Evolutionary conservation across 2,113 vertebrate species (phyloP).

Genomic region (Leucoraja erinaceus): DNA sequence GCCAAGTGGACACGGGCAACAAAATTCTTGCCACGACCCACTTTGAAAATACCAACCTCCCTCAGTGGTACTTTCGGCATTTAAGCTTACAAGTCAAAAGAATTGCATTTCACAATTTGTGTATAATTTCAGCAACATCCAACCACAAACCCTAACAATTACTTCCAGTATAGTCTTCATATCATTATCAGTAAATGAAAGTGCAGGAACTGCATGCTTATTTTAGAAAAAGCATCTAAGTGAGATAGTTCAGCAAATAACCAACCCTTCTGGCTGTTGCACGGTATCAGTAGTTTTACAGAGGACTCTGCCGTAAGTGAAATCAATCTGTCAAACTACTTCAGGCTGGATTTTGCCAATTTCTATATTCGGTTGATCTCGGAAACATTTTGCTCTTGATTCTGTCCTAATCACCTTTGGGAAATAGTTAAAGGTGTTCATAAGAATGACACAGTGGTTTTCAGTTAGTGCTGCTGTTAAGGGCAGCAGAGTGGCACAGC

Average conservation of each 20-base stretch:
- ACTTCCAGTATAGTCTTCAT: not conserved
- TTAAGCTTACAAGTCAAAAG: not conserved
- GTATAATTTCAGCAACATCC: not conserved
- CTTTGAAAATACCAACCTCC: not conserved
- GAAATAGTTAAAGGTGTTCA: not conserved
- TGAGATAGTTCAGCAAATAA: not conserved
- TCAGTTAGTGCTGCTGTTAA: too few species aligned
- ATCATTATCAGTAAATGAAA: not conserved
- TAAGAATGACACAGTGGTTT: not conserved
- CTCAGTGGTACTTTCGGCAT: not conserved
- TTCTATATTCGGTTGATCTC: not conserved
- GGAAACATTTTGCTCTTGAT: too few species aligned
- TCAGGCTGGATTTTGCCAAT: not conserved
- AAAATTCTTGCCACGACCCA: not conserved
- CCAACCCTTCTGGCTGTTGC: not conserved
- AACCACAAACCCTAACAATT: not conserved
- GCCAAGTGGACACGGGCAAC: not conserved
- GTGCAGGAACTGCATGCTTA: not conserved
- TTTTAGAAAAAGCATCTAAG: not conserved
- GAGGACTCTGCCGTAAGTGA: not conserved
- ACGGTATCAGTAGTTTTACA: not conserved
- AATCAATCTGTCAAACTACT: not conserved
- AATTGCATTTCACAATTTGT: not conserved
- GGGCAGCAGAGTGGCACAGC: too few species aligned
- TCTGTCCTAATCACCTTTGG: too few species aligned